Base-by-base conservation (phyloP, 2,113 vertebrate genomes). In the Steatornis caripensis region DNA sequence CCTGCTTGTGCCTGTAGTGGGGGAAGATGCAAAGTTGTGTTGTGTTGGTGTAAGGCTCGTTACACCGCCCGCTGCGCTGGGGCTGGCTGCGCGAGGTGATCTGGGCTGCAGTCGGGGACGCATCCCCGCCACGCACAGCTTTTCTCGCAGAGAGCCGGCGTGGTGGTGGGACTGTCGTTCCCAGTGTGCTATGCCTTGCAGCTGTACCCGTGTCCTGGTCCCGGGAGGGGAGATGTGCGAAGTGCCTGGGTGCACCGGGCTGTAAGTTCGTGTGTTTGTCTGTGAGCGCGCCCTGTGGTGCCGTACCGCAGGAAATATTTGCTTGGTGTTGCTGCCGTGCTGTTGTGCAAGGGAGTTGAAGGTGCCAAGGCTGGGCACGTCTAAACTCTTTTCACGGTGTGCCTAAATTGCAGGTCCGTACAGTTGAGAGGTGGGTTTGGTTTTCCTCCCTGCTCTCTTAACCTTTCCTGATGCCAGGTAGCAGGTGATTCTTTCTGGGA, bases 31-130 rank as follows among this genome's bases (percentile, higher is more conserved):
- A 13, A 27, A 37, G 3, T 14, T 12, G n/a, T 4, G 8, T 27
- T 16, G 26, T 2, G 0, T 26, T 32, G n/a, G 17, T 19, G 65
- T 36, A 9, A 20, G 4, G 51, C 34, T 18, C 4, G 1, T 53
- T 37, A 7, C 36, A 43, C 46, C 13, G 17, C 24, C 32, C 4
- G 12, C 11, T 19, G 22, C 34, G 22, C 20, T 1, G 6, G 26
- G 27, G 21, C 23, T 36, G 66, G 43, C 32, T 48, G 34, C 0
- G 6, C 23, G 17, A 12, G 39, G 55, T 26, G 74, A 23, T 24
- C 55, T 34, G 57, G 57, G 74, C 24, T 24, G 45, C 7, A 1
- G 11, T 1, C 1, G 13, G 43, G 43, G 64, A 39, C 29, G 1
- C 18, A 1, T 74, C 68, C 58, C 18, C 19, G 49, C 58, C 30